phyloP scores from a whole-genome alignment of 2,888 invertebrate genomes.

The Aporophyla nigra region DNA sequence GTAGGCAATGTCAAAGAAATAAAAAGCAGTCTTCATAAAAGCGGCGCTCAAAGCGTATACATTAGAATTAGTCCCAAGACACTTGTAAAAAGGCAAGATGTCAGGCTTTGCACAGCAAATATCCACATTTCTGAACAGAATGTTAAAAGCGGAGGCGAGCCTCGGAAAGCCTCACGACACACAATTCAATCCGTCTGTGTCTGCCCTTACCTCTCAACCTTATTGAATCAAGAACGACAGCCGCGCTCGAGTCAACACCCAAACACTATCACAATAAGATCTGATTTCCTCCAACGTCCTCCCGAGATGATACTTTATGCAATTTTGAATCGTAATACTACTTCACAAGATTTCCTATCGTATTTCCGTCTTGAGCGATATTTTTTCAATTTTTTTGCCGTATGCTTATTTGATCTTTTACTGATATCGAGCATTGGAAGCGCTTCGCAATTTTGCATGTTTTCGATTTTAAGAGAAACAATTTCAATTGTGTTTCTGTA shows the following conservation, averaged over 20 bases:
- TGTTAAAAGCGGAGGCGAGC: constrained; percentile 56
- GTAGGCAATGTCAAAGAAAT: constrained; percentile 40
- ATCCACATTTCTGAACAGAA: constrained; percentile 61
- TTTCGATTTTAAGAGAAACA: constrained; percentile 64
- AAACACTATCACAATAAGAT: constrained; percentile 68
- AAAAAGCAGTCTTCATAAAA: constrained; percentile 51
- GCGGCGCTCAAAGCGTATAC: constrained; percentile 44
- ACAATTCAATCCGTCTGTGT: constrained; percentile 74
- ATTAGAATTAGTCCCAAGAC: constrained; percentile 64
- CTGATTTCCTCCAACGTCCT: constrained; percentile 61
- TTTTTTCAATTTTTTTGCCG: constrained; percentile 61
- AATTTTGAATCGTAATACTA: constrained; percentile 62
- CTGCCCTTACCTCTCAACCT: constrained; percentile 67
- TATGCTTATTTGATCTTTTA: constrained; percentile 71
- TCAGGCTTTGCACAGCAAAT: constrained; percentile 59
- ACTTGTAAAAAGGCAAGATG: constrained; percentile 51
- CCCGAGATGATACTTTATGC: constrained; percentile 49
- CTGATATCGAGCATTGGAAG: constrained; percentile 67
- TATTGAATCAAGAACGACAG: constrained; percentile 72
- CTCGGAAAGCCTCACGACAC: constrained; percentile 68
- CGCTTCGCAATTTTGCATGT: constrained; percentile 63
- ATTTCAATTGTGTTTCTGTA: constrained; percentile 52
- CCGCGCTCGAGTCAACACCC: constrained; percentile 69
- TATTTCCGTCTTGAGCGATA: constrained; percentile 55
- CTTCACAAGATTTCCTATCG: constrained; percentile 64